These are phyloP conservation scores for Phasianus colchicus DNA, from an alignment of 2,113 vertebrate genomes.

Conservation along the genomic window DNA sequence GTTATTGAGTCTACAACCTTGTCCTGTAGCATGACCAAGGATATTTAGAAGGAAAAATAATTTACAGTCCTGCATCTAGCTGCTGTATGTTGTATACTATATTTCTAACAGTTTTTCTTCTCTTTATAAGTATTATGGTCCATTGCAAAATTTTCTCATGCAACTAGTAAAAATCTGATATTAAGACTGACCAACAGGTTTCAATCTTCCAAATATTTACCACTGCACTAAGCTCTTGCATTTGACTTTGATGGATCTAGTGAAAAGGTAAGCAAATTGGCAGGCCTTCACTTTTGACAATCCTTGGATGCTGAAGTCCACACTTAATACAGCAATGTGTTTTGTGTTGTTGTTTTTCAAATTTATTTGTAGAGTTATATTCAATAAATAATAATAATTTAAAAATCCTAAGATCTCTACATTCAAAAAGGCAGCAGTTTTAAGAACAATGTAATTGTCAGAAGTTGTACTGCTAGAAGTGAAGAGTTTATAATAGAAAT, in stretches of 20 bases:
- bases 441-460: not conserved
- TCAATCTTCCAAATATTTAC: not conserved
- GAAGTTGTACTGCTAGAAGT: not conserved
- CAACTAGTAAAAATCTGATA: not conserved
- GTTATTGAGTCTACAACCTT: not conserved
- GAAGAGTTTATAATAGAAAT: not conserved
- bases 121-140: not conserved
- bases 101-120: not conserved
- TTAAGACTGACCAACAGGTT: not conserved
- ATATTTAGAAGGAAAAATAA: not conserved
- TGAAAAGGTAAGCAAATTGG: not conserved
- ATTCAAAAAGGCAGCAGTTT: not conserved
- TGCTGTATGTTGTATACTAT: not conserved
- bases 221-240: not conserved
- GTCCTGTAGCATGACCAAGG: not conserved
- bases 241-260: not conserved
- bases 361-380: not conserved
- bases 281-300: not conserved
- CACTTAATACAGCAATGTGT: not conserved
- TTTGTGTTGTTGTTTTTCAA: not conserved
- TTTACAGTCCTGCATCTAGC: not conserved
- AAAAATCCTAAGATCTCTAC: not conserved
- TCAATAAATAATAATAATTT: not conserved
- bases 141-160: not conserved
- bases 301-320: not conserved